A percentile compares a stretch with the other conserved stretches of the same genome.
phyloP scores from a whole-genome alignment of 2,888 invertebrate genomes.

The Limenitis arthemis region DNA sequence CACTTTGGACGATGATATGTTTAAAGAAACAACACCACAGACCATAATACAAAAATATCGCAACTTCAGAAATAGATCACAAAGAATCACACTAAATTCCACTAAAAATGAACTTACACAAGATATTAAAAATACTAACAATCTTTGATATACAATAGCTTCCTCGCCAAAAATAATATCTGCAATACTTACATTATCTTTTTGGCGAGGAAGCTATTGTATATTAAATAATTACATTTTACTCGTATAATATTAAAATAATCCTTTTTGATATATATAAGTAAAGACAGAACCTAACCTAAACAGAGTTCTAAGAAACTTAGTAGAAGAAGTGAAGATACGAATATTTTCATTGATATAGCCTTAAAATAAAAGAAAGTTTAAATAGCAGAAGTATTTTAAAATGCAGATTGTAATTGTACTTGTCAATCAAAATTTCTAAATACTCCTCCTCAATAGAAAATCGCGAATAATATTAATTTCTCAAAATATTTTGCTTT shows the following conservation, averaged over 20 bases:
- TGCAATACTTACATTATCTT: too few relatives aligned
- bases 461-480: background rate
- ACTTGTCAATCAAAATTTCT: too few relatives aligned
- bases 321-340: background rate
- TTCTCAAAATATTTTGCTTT: background rate
- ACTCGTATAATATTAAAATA: too few relatives aligned
- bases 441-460: background rate
- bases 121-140: conserved; percentile 12
- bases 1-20: conserved; percentile 43
- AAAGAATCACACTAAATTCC: conserved; percentile 29
- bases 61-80: conserved; percentile 39
- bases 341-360: background rate
- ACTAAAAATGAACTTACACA: conserved; percentile 7
- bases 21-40: conserved; percentile 36
- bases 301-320: too few relatives aligned
- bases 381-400: too few relatives aligned
- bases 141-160: too few relatives aligned
- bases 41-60: conserved; percentile 29
- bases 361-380: background rate
- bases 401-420: too few relatives aligned
- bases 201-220: background rate
- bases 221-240: too few relatives aligned
- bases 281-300: too few relatives aligned
- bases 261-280: too few relatives aligned
- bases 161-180: too few relatives aligned